These are phyloP conservation scores for Bubo scandiacus DNA, from an alignment of 2,113 vertebrate species.

Conservation along the genomic window DNA sequence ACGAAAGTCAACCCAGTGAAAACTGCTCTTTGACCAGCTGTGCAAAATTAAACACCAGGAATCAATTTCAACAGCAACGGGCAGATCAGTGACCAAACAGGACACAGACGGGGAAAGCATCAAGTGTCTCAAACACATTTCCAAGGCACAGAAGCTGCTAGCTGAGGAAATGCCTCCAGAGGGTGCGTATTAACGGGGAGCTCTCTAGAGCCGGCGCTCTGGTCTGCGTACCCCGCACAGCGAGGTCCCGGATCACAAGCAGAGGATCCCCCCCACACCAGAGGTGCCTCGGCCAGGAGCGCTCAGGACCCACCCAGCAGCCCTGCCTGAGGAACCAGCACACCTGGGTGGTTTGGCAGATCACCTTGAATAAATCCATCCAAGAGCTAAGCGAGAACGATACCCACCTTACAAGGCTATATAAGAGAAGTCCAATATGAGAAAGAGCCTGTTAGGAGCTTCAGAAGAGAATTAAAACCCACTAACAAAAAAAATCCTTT, in stretches of 20 bases:
- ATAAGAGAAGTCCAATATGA: background rate
- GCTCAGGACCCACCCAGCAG: background rate
- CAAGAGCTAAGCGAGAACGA: background rate
- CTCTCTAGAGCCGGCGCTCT: background rate
- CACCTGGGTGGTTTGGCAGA: background rate
- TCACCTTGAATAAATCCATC: background rate
- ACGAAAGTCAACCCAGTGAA: background rate
- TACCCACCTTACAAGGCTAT: background rate
- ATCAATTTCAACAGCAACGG: background rate
- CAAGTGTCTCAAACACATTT: background rate
- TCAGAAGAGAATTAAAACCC: background rate
- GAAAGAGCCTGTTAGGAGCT: background rate
- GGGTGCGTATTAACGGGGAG: background rate
- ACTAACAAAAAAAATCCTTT: background rate
- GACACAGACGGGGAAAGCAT: background rate
- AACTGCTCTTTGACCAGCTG: background rate
- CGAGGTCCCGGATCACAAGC: background rate
- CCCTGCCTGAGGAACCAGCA: background rate
- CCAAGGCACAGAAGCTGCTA: background rate
- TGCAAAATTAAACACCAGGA: background rate
- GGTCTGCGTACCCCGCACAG: rapidly evolving
- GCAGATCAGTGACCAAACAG: background rate
- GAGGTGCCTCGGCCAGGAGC: rapidly evolving
- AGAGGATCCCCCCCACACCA: background rate
- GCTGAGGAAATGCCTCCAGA: background rate